Base-by-base conservation (phyloP, 2,888 invertebrate genomes). In the Dexiosoma caninum region DNA sequence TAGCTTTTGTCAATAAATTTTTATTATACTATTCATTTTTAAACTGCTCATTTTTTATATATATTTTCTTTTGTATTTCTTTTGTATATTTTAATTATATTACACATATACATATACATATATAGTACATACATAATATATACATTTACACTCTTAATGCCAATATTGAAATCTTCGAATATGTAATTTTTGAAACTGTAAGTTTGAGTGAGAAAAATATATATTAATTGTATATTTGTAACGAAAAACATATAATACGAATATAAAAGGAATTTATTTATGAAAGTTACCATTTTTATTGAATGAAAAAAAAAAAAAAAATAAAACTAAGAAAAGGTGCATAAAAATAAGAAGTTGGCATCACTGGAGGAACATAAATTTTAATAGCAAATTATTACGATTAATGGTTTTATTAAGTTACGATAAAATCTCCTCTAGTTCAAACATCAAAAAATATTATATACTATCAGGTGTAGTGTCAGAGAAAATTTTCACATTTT, bases 121-220 rank as follows among this genome's bases (percentile, higher is more conserved):
- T 55, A 49, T 42, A 16, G 21, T 10, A 35, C 19, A 21, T 16
- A 35, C 40, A 1, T 40, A n/a, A n/a, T n/a, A n/a, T n/a, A n/a
- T n/a, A n/a, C n/a, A n/a, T n/a, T n/a, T n/a, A n/a, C n/a, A n/a
- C n/a, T n/a, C n/a, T n/a, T n/a, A n/a, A 27, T 27, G 8, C 10
- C 30, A 37, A 64, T 77, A 40, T 64, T 44, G 53, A 44, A 27
- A 60, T 69, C 32, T 32, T 78, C 62, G 74, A 74, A 79, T 70
- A 74, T 69, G 10, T 9, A 19, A 1, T 21, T 30, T 62, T 19
- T 53, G 51, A 55, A 55, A 30, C 9, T 21, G 55, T 78, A 70
- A 76, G 55, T 57, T 60, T 79, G 72, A 82, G 70, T 82, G 69
- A 82, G 76, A 77, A 67, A 67, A 57, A 49, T 40, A n/a, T n/a